A percentile compares a stretch with the other conserved stretches of the same genome.
These are phyloP conservation scores for Cybosia mesomella DNA, from an alignment of 2,888 invertebrate genomes.

Conservation along the genomic window DNA sequence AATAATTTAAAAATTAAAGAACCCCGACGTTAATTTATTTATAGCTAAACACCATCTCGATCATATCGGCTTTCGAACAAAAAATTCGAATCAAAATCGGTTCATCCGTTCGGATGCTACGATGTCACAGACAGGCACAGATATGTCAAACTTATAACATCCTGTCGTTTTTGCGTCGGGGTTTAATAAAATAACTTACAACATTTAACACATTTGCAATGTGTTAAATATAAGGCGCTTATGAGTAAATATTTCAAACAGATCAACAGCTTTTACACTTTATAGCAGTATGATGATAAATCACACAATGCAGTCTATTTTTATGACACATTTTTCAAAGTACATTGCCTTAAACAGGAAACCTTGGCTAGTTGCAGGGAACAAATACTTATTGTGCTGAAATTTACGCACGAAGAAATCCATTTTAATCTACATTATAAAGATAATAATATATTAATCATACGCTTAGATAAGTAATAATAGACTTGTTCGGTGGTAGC, in stretches of 20 bases:
- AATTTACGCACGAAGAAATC: constrained; percentile 11
- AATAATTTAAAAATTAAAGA: too few relatives aligned
- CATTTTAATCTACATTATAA: not conserved
- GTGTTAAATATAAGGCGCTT: constrained; percentile 16
- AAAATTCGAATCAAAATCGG: too few relatives aligned
- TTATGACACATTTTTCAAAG: constrained; percentile 42
- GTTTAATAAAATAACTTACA: not conserved
- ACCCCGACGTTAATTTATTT: too few relatives aligned
- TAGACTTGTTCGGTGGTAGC: not conserved
- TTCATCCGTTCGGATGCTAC: too few relatives aligned
- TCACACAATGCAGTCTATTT: constrained; percentile 39
- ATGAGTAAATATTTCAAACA: constrained; percentile 13
- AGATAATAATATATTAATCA: not conserved
- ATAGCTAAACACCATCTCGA: too few relatives aligned
- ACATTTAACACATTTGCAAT: not conserved
- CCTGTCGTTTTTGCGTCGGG: too few relatives aligned
- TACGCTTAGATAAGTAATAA: not conserved
- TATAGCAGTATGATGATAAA: constrained; percentile 30
- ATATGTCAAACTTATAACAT: too few relatives aligned
- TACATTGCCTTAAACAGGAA: constrained; percentile 37
- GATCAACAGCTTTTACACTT: constrained; percentile 13
- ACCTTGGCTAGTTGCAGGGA: not conserved
- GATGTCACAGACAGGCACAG: too few relatives aligned
- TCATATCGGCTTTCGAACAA: too few relatives aligned
- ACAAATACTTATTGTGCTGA: not conserved